Percentiles rank a stretch among this genome's conserved stretches.
Conservation (phyloP, 2,888 invertebrate genomes). For the Helleia helle region DNA sequence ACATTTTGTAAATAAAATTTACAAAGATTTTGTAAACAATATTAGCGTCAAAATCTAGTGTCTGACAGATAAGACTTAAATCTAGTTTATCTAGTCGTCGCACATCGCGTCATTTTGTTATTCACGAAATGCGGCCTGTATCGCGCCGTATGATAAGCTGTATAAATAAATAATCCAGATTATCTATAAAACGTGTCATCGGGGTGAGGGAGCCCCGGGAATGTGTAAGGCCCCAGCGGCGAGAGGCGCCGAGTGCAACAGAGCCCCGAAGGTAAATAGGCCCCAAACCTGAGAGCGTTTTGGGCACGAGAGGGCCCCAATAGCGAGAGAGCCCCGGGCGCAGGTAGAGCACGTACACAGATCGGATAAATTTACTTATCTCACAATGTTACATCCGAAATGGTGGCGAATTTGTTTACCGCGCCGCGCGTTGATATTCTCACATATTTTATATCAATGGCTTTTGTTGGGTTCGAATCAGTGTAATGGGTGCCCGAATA, state of each 20-base stretch:
- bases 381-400: background rate
- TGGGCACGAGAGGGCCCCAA: too few species aligned
- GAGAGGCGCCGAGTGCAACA: too few species aligned
- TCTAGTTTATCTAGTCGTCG: background rate
- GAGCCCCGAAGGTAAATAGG: too few species aligned
- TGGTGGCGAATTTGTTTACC: constrained; percentile 4
- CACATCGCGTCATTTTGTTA: background rate
- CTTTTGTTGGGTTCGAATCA: background rate
- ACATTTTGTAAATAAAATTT: too few species aligned
- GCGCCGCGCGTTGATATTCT: constrained; percentile 5
- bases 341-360: constrained; percentile 1
- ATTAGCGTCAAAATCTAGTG: too few species aligned
- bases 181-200: constrained; percentile 6
- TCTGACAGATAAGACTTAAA: too few species aligned
- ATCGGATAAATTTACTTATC: constrained; percentile 8
- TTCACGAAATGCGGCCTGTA: background rate
- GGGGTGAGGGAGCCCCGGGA: background rate
- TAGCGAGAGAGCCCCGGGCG: background rate
- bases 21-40: too few species aligned
- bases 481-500: too few species aligned
- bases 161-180: constrained; percentile 9
- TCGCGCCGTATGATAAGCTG: background rate
- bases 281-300: too few species aligned
- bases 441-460: constrained; percentile 1
- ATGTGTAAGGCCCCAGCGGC: background rate